phyloP scores from a whole-genome alignment of 2,797 vertebrate genomes.

The Cheirogaleus major region DNA sequence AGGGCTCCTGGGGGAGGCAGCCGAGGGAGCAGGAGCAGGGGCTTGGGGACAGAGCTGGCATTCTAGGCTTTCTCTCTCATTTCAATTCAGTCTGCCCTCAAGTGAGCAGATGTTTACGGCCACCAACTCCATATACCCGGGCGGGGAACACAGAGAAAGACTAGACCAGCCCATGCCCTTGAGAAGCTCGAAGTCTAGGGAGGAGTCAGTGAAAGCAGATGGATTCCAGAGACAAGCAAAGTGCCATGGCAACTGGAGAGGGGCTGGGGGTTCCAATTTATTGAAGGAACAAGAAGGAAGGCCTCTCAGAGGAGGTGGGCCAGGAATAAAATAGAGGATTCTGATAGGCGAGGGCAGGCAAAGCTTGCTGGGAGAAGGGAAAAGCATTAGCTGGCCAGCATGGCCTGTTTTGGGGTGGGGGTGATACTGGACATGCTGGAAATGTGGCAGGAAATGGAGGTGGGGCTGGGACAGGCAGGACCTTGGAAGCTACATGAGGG shows the following conservation, averaged over 20 bases:
- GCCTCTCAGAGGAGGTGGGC: constrained; percentile 53
- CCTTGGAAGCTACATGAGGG: not conserved
- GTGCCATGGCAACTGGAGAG: constrained; percentile 66
- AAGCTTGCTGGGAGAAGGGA: not conserved
- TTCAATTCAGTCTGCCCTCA: not conserved
- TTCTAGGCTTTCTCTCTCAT: not conserved
- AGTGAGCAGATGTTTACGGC: not conserved
- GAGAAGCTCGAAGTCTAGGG: constrained; percentile 49
- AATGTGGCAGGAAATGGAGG: not conserved
- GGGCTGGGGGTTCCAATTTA: not conserved
- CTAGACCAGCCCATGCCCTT: constrained; percentile 22
- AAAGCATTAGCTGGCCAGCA: not conserved
- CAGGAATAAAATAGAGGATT: not conserved
- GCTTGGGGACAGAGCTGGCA: not conserved
- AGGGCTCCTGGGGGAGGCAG: not conserved
- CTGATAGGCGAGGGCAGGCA: not conserved
- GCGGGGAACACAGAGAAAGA: not conserved
- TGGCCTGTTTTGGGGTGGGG: not conserved
- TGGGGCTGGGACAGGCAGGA: not conserved
- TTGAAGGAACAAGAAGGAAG: constrained; percentile 40
- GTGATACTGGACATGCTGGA: not conserved
- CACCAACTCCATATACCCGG: not conserved
- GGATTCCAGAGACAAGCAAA: constrained; percentile 41
- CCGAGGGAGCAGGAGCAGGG: not conserved
- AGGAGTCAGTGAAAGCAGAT: constrained; percentile 58